Conservation (phyloP, 2,888 invertebrate species). For the Polydrusus cervinus region DNA sequence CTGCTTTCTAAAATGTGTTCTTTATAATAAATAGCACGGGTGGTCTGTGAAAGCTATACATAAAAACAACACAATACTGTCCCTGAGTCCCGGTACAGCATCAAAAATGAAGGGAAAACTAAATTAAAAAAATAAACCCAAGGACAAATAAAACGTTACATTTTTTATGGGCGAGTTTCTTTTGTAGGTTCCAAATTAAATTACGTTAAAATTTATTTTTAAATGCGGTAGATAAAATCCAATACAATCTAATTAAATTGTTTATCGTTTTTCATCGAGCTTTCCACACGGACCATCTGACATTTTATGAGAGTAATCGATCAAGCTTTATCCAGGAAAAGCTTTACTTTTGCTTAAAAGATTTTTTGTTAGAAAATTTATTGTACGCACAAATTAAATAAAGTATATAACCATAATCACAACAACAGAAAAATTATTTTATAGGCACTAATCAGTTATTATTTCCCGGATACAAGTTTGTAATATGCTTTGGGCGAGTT, state of each 20-base stretch:
- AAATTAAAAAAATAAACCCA: neutral
- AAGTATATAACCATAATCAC: neutral
- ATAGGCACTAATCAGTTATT: too few species aligned
- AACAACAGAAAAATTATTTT: too few species aligned
- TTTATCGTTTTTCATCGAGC: slow-evolving; percentile 22
- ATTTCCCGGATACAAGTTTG: too few species aligned
- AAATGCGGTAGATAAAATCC: slow-evolving; percentile 20
- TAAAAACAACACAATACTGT: too few species aligned
- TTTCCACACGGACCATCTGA: slow-evolving; percentile 21
- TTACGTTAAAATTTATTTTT: slow-evolving; percentile 19
- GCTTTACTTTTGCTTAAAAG: slow-evolving; percentile 10
- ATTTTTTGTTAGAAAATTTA: slow-evolving; percentile 15
- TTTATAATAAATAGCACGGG: too few species aligned
- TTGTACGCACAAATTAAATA: neutral
- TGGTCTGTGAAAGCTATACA: too few species aligned
- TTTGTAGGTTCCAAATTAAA: slow-evolving; percentile 6
- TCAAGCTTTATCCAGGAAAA: slow-evolving; percentile 16
- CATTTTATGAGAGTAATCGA: slow-evolving; percentile 22
- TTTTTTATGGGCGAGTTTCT: neutral
- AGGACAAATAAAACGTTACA: neutral
- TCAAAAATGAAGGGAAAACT: too few species aligned
- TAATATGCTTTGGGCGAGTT: too few species aligned
- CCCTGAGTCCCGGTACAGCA: too few species aligned
- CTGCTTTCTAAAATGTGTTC: too few species aligned
- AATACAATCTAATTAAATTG: slow-evolving; percentile 23